Percentiles rank a stretch among this genome's conserved stretches.
Conservation (phyloP, 2,797 vertebrate genomes). For the Leontocebus nigricollis region DNA sequence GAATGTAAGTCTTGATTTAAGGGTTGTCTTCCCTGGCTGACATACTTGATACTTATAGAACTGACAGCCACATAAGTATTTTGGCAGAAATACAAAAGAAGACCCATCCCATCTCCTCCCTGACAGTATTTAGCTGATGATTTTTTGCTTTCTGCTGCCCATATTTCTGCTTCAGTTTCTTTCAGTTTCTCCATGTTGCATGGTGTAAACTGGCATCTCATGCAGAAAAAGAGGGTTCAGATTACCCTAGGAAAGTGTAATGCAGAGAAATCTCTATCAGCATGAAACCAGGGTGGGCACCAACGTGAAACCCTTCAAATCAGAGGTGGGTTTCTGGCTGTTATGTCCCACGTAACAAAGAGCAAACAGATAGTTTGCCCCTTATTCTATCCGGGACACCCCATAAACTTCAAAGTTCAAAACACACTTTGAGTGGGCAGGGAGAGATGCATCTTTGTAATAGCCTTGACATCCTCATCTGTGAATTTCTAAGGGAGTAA, state of each 20-base stretch:
- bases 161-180: background rate
- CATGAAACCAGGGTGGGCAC: background rate
- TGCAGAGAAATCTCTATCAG: background rate
- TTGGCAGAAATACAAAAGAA: background rate
- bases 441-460: background rate
- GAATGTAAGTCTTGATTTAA: background rate
- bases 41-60: background rate
- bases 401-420: conserved; percentile 9
- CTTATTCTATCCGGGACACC: background rate
- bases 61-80: background rate
- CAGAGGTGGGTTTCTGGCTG: background rate
- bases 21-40: background rate
- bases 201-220: background rate
- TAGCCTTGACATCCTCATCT: background rate
- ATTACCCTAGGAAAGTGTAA: background rate
- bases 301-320: background rate
- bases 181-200: background rate
- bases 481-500: background rate
- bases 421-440: background rate
- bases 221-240: background rate
- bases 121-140: background rate
- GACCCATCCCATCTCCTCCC: background rate
- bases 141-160: background rate
- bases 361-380: background rate
- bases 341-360: background rate